Evolutionary conservation across 2,888 invertebrate species (phyloP).

Genomic region (Melieria crassipennis): DNA sequence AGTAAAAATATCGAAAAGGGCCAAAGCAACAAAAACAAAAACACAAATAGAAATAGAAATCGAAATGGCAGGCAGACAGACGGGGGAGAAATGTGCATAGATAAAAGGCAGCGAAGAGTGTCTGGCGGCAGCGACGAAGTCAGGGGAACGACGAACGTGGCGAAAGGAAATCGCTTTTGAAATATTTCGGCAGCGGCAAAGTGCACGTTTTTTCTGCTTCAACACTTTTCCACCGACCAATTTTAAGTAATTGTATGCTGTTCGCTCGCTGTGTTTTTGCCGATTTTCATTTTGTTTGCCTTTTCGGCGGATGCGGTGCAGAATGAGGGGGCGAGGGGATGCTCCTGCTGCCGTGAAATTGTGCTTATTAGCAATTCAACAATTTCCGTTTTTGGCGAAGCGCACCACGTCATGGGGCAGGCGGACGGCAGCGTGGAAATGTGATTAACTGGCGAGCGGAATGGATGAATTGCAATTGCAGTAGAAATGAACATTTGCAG

Average conservation of each 20-base stretch:
- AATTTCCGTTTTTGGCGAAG: conserved; percentile 17
- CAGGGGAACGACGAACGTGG: background rate
- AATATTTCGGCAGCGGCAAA: conserved; percentile 24
- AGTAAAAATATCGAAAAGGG: background rate
- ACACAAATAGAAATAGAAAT: background rate
- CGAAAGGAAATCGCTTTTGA: conserved; percentile 25
- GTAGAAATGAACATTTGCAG: too few species aligned
- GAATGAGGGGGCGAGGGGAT: background rate
- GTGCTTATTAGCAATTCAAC: conserved; percentile 31
- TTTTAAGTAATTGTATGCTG: conserved; percentile 8
- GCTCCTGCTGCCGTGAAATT: background rate
- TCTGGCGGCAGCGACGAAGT: background rate
- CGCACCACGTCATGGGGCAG: too few species aligned
- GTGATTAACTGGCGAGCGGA: too few species aligned
- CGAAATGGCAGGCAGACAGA: background rate
- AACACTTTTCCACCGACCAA: conserved; percentile 26
- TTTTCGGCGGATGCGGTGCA: background rate
- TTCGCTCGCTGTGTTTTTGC: background rate
- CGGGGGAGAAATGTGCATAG: background rate
- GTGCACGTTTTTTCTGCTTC: conserved; percentile 36
- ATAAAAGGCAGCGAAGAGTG: conserved; percentile 3
- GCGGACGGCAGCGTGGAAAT: too few species aligned
- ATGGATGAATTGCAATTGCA: too few species aligned
- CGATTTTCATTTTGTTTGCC: background rate
- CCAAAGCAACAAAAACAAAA: background rate